phyloP scores from a whole-genome alignment of 2,113 vertebrate genomes.

The Colistium nudipinnis region DNA sequence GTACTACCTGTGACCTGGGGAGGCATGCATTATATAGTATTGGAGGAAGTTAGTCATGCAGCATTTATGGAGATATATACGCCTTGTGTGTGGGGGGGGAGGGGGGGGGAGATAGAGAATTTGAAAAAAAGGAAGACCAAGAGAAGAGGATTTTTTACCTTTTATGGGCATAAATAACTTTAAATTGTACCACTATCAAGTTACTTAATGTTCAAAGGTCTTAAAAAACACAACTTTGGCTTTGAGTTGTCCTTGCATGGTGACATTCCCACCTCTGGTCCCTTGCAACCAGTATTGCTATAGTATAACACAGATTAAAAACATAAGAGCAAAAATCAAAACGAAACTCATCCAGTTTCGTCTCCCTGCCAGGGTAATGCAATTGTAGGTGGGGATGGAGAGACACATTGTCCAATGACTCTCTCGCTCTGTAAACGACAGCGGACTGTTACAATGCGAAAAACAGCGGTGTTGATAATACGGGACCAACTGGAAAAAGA shows the following conservation, averaged over 20 bases:
- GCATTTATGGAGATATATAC: conserved; percentile 58
- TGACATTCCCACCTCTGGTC: too few relatives aligned
- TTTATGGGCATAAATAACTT: too few relatives aligned
- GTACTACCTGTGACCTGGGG: conserved; percentile 51
- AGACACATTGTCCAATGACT: background rate
- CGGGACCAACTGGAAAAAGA: conserved; percentile 8
- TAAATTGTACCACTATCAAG: too few relatives aligned
- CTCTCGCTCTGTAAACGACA: background rate
- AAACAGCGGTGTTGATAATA: conserved; percentile 9
- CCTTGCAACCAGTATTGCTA: too few relatives aligned
- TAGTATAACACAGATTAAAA: too few relatives aligned
- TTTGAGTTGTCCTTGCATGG: background rate
- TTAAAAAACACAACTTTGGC: background rate
- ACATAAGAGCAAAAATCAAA: too few relatives aligned
- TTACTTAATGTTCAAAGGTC: too few relatives aligned
- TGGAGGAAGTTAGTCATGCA: conserved; percentile 56
- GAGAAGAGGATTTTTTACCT: too few relatives aligned
- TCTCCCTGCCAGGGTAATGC: too few relatives aligned
- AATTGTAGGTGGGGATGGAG: background rate
- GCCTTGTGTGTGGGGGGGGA: background rate
- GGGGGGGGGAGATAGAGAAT: background rate
- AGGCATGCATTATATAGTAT: conserved; percentile 71
- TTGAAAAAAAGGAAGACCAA: too few relatives aligned
- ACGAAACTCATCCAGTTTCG: too few relatives aligned
- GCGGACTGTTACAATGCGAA: background rate